Evolutionary conservation across 2,797 vertebrate species (phyloP), one percentile per base, ranked within the genome.

Genomic region (Brachyrhaphis roseni): DNA sequence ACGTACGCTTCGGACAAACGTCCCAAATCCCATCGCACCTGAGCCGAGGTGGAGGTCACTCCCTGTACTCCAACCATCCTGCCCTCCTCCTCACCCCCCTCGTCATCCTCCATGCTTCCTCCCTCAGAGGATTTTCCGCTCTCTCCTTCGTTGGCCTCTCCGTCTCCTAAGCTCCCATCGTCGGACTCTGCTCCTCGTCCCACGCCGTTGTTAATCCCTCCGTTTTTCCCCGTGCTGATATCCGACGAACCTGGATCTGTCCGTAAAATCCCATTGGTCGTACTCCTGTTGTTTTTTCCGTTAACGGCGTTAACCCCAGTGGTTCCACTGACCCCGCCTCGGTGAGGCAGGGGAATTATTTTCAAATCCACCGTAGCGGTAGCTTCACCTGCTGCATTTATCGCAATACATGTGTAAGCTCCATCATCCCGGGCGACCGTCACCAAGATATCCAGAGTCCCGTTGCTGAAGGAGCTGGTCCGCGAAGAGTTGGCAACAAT

Each of bases 341-440:
- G 90, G 12, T 97, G 97, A 59, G 97, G 97, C 82, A 98, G 90
- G 3, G 97, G 97, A 83, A 98, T 96, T 86, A 98, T 97, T 90
- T 96, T 97, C 18, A 98, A 92, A 81, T 97, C 97, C 20, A 97
- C 97, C 0, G 90, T 91, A 64, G 97, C 97, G 0, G 97, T 97
- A 4, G 97, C 96, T 88, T 98, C 97, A 0, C 97, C 97, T 0
- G 97, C 97, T 0, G 97, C 97, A 34, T 98, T 98, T 85, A 97
- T 97, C 20, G 97, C 97, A 4, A 98, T 98, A 85, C 97, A 98
- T 0, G 97, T 97, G 87, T 98, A 98, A 6, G 92, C 89, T 43
- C 97, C 97, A 0, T 97, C 97, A 0, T 98, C 97, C 46, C 96
- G 94, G 2, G 96, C 95, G 0, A 97, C 95, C 0, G 97, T 97